These are phyloP conservation scores for Sceliomorpha sp. DNA, from an alignment of 2,888 invertebrate species.

Conservation along the genomic window DNA sequence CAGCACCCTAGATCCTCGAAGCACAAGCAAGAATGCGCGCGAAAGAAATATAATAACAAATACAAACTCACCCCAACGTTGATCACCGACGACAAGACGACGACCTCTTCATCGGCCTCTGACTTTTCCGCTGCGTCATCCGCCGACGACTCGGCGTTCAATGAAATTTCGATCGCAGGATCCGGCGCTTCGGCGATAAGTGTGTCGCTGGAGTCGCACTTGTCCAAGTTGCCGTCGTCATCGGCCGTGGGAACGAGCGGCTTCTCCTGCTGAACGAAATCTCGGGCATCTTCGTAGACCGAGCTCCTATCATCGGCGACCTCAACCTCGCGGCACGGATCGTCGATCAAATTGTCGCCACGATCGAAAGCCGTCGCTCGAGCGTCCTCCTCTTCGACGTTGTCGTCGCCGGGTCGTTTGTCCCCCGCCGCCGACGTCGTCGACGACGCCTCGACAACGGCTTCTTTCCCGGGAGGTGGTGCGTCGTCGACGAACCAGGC, in stretches of 20 bases:
- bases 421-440: background rate
- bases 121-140: conserved; percentile 11
- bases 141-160: conserved; percentile 19
- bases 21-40: too few relatives aligned
- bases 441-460: conserved; percentile 2
- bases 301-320: conserved; percentile 56
- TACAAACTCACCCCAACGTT: conserved; percentile 61
- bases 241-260: conserved; percentile 40
- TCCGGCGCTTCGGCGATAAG: conserved; percentile 70
- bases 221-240: conserved; percentile 64
- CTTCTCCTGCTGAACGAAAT: conserved; percentile 46
- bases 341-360: background rate
- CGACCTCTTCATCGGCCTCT: conserved; percentile 36
- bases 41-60: too few relatives aligned
- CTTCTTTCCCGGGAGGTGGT: conserved; percentile 26
- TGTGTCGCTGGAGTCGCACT: conserved; percentile 75
- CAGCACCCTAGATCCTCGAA: too few relatives aligned
- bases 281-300: conserved; percentile 67
- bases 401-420: conserved; percentile 26
- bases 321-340: conserved; percentile 39
- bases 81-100: background rate
- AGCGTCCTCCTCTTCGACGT: conserved; percentile 22
- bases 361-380: too few relatives aligned
- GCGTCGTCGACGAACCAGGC: conserved; percentile 71
- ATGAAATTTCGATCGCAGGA: conserved; percentile 19